Base-by-base conservation (phyloP, 2,797 vertebrate genomes). In the Rhyacichthys aspro region DNA sequence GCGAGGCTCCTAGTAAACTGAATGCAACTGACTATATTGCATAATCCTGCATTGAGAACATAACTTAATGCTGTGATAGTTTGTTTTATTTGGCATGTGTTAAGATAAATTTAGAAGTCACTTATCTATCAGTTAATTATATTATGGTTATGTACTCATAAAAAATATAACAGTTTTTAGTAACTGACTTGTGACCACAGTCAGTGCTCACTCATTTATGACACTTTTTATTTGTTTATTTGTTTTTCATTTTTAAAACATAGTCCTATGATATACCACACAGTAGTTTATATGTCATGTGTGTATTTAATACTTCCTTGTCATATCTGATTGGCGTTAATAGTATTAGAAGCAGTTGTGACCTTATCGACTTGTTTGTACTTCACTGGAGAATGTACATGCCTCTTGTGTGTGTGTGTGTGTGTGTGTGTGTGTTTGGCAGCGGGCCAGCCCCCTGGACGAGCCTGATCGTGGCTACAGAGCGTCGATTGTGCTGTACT, bases 401-500 rank as follows among this genome's bases (percentile, higher is more conserved):
- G 16, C 34, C 43, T 9, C 43, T 61, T 65, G n/a, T n/a, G n/a
- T n/a, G n/a, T n/a, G n/a, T n/a, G 60, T 69, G 58, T 47, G 37
- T 19, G 42, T 38, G 58, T 56, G 47, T 49, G 63, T 23, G 55
- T 55, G 19, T 4, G 17, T 54, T 23, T 67, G 82, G 82, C 81
- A 7, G 19, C 1, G 16, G 18, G 66, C 81, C 78, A 79, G 55
- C 52, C 10, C 55, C 14, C 9, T 67, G 74, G 72, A 42, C 15
- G 47, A 63, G 63, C 61, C 33, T 39, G 83, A 80, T 69, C 67
- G 78, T 5, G 59, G 71, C 81, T 46, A 85, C 86, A 88, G 83
- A 83, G 87, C 42, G 12, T 19, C 36, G 69, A 88, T 87, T 88
- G 88, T 90, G 76, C 39, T 88, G 74, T 37, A 42, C 72, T 67